Evolutionary conservation across 2,888 invertebrate species (phyloP), one percentile per base, ranked within the genome.

Genomic region (Cynaeus angustus): DNA sequence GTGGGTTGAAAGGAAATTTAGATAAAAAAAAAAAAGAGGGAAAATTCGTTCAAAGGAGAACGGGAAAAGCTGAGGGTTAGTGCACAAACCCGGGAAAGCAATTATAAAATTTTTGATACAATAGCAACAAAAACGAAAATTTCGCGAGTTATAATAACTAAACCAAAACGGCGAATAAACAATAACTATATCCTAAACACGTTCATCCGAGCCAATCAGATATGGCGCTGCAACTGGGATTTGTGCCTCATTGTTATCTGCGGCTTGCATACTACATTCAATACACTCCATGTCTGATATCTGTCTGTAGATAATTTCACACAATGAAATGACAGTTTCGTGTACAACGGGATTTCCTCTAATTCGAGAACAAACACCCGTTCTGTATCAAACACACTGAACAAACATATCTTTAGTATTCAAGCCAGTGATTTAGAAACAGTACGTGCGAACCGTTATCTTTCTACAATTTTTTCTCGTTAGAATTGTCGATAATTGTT

Each of bases 331-430:
- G 75, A 74, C 75, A 73, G 78, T 74, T 76, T 72, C 72, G 72
- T 72, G 75, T 75, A 75, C 73, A 76, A 73, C 74, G 70, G 76
- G 77, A 76, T 78, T 77, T 75, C 77, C 78, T 75, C 76, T 74
- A 76, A 77, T 77, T 78, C 77, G 71, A 66, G 73, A 75, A 76
- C 78, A 77, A 77, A 78, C 77, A 77, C 61, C 64, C 73, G 67
- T 69, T 73, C 71, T 72, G 75, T 75, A 74, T 72, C 74, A 74
- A 76, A 75, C 69, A 72, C 74, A 74, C 10, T 46, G 74, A 76
- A 76, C 77, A 78, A 79, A 78, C 77, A 72, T 78, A 78, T 79
- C 76, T 78, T 76, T 74, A 56, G 74, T 71, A 74, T 78, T 72
- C 78, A 74, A 73, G 74, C 74, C 78, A 75, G 72, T 75, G 78